Percentiles rank a stretch among this genome's conserved stretches.
These are phyloP conservation scores for Aplochiton taeniatus DNA, from an alignment of 2,797 vertebrate species.

Conservation along the genomic window DNA sequence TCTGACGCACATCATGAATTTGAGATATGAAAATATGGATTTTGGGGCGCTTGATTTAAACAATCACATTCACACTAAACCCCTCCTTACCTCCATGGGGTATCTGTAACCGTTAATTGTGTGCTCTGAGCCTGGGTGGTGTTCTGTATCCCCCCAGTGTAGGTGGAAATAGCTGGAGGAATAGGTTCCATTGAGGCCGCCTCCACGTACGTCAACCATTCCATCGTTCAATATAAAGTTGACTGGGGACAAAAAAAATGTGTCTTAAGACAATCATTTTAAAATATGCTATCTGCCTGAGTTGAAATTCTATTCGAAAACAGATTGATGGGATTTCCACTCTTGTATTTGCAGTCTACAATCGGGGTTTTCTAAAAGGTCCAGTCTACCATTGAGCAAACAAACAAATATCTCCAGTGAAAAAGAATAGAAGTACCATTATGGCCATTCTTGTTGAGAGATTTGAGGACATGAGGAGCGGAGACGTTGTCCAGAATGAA, in stretches of 20 bases:
- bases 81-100: slow-evolving; percentile 67
- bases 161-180: slow-evolving; percentile 64
- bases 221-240: slow-evolving; percentile 35
- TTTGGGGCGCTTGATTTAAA: too few relatives aligned
- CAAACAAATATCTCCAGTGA: background rate
- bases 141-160: slow-evolving; percentile 63
- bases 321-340: too few relatives aligned
- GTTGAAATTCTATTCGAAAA: background rate
- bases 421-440: slow-evolving; percentile 46
- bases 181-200: slow-evolving; percentile 62
- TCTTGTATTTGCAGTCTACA: too few relatives aligned
- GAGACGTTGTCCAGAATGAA: slow-evolving; percentile 60
- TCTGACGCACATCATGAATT: too few relatives aligned
- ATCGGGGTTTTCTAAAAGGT: too few relatives aligned
- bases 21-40: background rate
- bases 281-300: too few relatives aligned
- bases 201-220: slow-evolving; percentile 51
- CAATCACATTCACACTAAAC: too few relatives aligned
- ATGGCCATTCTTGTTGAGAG: slow-evolving; percentile 47
- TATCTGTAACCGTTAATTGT: slow-evolving; percentile 48
- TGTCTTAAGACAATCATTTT: too few relatives aligned
- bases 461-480: slow-evolving; percentile 12
- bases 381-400: background rate
- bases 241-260: slow-evolving; percentile 39
- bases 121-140: slow-evolving; percentile 70